Conservation (phyloP, 2,888 invertebrate genomes). For the Monopis laevigella region DNA sequence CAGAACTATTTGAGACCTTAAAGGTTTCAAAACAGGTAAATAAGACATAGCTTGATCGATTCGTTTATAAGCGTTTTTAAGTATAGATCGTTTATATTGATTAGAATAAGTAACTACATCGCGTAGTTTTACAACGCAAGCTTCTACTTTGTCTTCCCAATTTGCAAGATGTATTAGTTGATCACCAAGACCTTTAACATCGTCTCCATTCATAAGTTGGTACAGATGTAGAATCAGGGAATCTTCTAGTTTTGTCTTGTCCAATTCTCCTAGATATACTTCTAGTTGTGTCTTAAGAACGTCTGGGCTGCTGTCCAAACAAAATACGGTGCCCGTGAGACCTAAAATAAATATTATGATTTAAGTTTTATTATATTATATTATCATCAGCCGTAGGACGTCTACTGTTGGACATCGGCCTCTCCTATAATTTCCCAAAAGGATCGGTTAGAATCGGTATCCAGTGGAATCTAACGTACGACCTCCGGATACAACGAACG, state of each 20-base stretch:
- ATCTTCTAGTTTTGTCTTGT: slow-evolving; percentile 29
- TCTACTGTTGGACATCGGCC: no score
- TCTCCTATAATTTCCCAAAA: no score
- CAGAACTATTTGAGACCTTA: slow-evolving; percentile 27
- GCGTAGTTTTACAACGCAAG: slow-evolving; percentile 24
- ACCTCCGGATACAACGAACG: no score
- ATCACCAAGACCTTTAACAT: slow-evolving; percentile 16
- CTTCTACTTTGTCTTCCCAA: slow-evolving; percentile 27
- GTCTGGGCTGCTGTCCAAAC: slow-evolving; percentile 37
- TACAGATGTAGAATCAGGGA: slow-evolving; percentile 34
- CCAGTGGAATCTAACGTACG: no score
- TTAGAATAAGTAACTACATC: slow-evolving; percentile 26
- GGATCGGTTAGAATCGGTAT: no score
- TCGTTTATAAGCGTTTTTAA: slow-evolving; percentile 26
- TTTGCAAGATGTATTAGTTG: slow-evolving; percentile 14
- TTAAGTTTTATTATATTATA: neutral
- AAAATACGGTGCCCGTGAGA: slow-evolving; percentile 30
- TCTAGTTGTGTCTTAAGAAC: slow-evolving; percentile 25
- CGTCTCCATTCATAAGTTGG: slow-evolving; percentile 25
- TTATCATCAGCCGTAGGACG: no score
- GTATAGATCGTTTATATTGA: slow-evolving; percentile 29
- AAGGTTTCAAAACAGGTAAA: slow-evolving; percentile 15
- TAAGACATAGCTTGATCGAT: slow-evolving; percentile 23
- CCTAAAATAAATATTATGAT: slow-evolving; percentile 25
- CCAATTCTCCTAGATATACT: slow-evolving; percentile 23